Evolutionary conservation across 1,140 invertebrate genomes (phyloP).

Genomic region (Galendromus occidentalis): DNA sequence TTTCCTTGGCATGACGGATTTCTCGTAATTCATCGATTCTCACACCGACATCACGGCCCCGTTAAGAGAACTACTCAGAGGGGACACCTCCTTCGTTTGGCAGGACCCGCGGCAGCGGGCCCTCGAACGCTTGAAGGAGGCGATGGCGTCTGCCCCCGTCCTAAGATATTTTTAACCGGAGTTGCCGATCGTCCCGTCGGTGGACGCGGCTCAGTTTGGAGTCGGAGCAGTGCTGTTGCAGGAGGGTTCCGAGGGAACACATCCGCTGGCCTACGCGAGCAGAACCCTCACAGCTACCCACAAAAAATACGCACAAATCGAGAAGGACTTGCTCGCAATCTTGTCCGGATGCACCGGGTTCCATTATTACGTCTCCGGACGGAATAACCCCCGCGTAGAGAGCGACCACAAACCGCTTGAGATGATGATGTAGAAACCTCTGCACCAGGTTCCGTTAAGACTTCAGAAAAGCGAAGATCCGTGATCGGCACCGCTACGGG

Average conservation of each 20-base stretch:
- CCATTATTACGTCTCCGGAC: conserved; percentile 27
- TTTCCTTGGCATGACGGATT: conserved; percentile 26
- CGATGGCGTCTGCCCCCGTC: conserved; percentile 12
- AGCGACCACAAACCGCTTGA: conserved; percentile 26
- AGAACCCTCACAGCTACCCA: conserved; percentile 21
- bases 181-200: conserved; percentile 22
- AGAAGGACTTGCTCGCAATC: conserved; percentile 29
- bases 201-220: conserved; percentile 26
- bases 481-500: too few relatives aligned
- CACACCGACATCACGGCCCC: conserved; percentile 22
- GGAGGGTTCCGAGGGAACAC: conserved; percentile 18
- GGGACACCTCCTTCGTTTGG: conserved; percentile 17
- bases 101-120: neutral
- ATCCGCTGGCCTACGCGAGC: conserved; percentile 28
- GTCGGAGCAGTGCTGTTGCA: conserved; percentile 30
- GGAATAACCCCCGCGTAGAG: conserved; percentile 19
- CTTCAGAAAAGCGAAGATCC: too few relatives aligned
- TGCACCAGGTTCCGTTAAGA: conserved; percentile 24
- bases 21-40: conserved; percentile 25
- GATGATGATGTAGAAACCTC: conserved; percentile 25
- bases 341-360: conserved; percentile 25
- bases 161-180: conserved; percentile 23
- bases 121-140: neutral
- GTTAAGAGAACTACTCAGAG: conserved; percentile 18
- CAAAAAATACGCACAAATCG: conserved; percentile 27